These are phyloP conservation scores for Halichondria panicea DNA, from an alignment of 37 sponge, comb jelly and placozoan species.

Conservation along the genomic window DNA sequence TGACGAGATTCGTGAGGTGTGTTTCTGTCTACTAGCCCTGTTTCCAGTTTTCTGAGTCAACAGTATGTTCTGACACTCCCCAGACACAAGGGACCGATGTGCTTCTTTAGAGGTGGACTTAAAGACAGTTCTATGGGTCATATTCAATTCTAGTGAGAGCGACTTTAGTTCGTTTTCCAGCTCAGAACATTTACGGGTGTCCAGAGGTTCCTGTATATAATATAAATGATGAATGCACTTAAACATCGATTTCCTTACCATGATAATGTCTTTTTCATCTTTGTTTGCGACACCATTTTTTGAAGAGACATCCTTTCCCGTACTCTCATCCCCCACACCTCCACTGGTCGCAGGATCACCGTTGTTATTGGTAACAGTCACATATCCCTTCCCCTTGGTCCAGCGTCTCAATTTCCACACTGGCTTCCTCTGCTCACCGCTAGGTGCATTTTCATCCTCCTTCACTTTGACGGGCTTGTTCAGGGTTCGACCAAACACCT, in stretches of 20 bases:
- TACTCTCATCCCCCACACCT: too few relatives aligned
- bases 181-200: not conserved
- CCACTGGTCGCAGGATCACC: not conserved
- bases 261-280: too few relatives aligned
- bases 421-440: not conserved
- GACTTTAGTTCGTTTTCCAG: not conserved
- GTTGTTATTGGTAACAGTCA: conserved; percentile 14
- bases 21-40: not conserved
- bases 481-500: conserved; percentile 20
- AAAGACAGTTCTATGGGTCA: too few relatives aligned
- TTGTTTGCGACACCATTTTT: too few relatives aligned
- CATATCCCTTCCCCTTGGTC: conserved; percentile 13
- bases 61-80: too few relatives aligned
- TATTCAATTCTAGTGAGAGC: conserved; percentile 8
- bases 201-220: too few relatives aligned
- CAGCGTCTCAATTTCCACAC: conserved; percentile 26
- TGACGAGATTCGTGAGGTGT: not conserved
- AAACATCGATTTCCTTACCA: too few relatives aligned
- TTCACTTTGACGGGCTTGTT: conserved; percentile 9
- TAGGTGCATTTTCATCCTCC: not conserved
- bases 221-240: too few relatives aligned
- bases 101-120: too few relatives aligned
- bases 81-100: too few relatives aligned
- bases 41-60: too few relatives aligned
- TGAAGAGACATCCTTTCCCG: too few relatives aligned